Percentiles rank a stretch among this genome's conserved stretches.
Conservation (phyloP, 2,888 invertebrate species). For the Drosophila falleni region DNA sequence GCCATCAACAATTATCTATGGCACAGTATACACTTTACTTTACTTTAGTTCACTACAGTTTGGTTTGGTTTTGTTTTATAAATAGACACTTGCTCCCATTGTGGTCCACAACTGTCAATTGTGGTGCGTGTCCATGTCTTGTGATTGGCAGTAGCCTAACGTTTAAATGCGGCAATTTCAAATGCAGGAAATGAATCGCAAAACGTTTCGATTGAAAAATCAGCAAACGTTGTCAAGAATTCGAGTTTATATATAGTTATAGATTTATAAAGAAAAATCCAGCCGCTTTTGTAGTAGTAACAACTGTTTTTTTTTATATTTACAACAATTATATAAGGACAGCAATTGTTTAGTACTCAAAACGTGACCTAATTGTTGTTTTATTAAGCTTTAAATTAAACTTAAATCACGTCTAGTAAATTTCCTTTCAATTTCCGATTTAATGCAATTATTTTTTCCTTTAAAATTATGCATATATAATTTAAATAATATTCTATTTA, state of each 20-base stretch:
- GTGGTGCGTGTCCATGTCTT: constrained; percentile 41
- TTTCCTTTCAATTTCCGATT: neutral
- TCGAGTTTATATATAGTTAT: constrained; percentile 36
- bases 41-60: constrained; percentile 6
- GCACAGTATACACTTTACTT: constrained; percentile 15
- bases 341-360: constrained; percentile 8
- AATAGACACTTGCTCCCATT: constrained; percentile 65
- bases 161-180: constrained; percentile 15
- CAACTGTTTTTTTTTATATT: constrained; percentile 11
- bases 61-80: constrained; percentile 55
- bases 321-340: constrained; percentile 39
- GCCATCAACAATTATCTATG: constrained; percentile 73
- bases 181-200: constrained; percentile 55
- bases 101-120: constrained; percentile 69
- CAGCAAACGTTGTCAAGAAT: constrained; percentile 35
- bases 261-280: constrained; percentile 23
- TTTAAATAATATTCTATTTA: neutral
- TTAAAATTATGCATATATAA: neutral
- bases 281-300: neutral
- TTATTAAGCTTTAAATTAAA: neutral
- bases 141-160: constrained; percentile 35
- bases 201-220: constrained; percentile 2
- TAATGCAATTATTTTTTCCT: neutral
- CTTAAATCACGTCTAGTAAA: constrained; percentile 7
- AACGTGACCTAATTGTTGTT: constrained; percentile 44